phyloP scores from a whole-genome alignment of 2,797 vertebrate species.

The Lepidocolaptes lacrymiger region DNA sequence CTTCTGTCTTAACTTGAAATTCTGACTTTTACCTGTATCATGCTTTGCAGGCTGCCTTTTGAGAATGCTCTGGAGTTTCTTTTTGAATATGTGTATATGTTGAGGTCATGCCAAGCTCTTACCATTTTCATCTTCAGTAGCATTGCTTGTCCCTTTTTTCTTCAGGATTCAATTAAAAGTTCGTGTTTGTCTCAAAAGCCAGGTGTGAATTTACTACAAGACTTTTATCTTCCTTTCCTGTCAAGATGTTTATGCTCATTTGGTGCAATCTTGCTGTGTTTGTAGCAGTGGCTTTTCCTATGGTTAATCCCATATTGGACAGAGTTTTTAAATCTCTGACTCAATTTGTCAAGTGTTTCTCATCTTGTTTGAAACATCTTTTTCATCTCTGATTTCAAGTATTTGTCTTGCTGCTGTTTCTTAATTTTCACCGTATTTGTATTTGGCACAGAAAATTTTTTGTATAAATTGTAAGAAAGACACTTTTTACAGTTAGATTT shows the following conservation, averaged over 20 bases:
- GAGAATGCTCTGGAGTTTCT: not conserved
- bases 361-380: conserved; percentile 24
- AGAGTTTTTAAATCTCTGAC: not conserved
- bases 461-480: not conserved
- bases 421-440: not conserved
- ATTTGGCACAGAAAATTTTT: not conserved
- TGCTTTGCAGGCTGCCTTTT: conserved; percentile 25
- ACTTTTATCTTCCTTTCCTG: not conserved
- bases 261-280: not conserved
- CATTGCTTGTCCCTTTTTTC: not conserved
- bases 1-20: conserved; percentile 7
- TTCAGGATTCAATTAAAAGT: conserved; percentile 4
- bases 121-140: not conserved
- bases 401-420: conserved; percentile 19
- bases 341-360: conserved; percentile 5
- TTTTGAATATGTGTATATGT: not conserved
- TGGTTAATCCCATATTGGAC: not conserved
- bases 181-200: conserved; percentile 8
- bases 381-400: conserved; percentile 21
- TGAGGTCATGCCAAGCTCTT: not conserved
- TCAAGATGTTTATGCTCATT: not conserved
- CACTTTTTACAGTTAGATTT: not conserved
- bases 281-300: not conserved
- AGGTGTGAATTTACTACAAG: not conserved
- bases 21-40: not conserved